Conservation (phyloP, 92 coral and sea anemone genomes). For the Porites divaricata region DNA sequence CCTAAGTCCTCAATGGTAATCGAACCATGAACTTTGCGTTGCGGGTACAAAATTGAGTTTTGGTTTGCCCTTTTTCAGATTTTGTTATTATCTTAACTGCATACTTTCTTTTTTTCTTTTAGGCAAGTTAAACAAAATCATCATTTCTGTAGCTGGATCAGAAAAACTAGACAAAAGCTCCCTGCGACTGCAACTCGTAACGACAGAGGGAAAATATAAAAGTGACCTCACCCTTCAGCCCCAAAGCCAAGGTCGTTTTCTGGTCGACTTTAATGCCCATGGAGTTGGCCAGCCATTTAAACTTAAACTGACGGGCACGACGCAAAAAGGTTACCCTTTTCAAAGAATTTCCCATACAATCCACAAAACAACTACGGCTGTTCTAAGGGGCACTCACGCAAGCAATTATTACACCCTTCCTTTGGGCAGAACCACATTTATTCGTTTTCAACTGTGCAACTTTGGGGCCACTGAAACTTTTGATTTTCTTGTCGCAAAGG, state of each 20-base stretch:
- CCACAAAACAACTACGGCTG: constrained; percentile 67
- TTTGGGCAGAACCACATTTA: constrained; percentile 37
- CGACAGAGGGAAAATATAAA: constrained; percentile 67
- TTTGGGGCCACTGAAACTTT: constrained; percentile 32
- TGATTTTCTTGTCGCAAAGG: constrained; percentile 41
- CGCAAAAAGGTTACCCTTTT: constrained; percentile 67
- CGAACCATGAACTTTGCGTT: no score
- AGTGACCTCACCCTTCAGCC: constrained; percentile 59
- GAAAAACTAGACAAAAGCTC: constrained; percentile 66
- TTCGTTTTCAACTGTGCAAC: constrained; percentile 61
- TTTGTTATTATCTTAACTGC: no score
- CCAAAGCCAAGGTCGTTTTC: constrained; percentile 52
- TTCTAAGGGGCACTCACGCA: constrained; percentile 70
- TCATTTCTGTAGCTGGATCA: constrained; percentile 81
- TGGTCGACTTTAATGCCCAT: constrained; percentile 61
- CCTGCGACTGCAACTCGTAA: constrained; percentile 70
- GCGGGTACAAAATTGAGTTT: no score
- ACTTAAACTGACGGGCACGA: constrained; percentile 75
- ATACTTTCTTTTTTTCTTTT: no score
- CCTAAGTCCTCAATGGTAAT: no score
- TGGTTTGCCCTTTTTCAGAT: no score
- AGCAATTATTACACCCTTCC: constrained; percentile 71
- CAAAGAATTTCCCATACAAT: constrained; percentile 73
- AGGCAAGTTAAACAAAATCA: constrained; percentile 65
- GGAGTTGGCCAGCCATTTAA: constrained; percentile 66